Evolutionary conservation across 2,888 invertebrate species (phyloP).

Genomic region (Pachydiplax longipennis): DNA sequence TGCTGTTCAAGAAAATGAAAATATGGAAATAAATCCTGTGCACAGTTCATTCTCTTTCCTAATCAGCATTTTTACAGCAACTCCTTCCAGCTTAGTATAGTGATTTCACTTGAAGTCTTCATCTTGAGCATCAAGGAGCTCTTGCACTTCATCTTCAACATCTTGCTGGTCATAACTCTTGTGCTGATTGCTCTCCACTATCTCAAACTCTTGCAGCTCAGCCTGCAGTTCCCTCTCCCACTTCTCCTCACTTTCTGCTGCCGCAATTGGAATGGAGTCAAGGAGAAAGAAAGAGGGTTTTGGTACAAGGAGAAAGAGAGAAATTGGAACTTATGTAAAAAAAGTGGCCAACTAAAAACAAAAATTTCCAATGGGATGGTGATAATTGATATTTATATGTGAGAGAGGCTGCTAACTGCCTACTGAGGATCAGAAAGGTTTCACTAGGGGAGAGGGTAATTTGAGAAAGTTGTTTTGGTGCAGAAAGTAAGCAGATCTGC

Average conservation of each 20-base stretch:
- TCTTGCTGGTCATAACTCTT: slow-evolving; percentile 69
- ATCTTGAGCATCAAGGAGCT: slow-evolving; percentile 69
- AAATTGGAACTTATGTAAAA: slow-evolving; percentile 33
- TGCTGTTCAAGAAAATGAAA: neutral
- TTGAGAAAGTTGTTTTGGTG: neutral
- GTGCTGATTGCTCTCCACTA: slow-evolving; percentile 76
- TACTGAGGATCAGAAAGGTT: neutral
- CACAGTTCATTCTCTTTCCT: neutral
- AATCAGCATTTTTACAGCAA: neutral
- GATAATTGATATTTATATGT: slow-evolving; percentile 17
- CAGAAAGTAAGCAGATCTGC: neutral
- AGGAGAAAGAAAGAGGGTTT: slow-evolving; percentile 54
- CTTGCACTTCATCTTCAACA: slow-evolving; percentile 73
- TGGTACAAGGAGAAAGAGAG: slow-evolving; percentile 51
- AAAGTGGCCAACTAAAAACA: slow-evolving; percentile 23
- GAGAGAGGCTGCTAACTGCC: neutral
- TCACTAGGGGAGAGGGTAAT: neutral
- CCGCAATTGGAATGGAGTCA: slow-evolving; percentile 54
- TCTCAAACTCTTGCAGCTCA: slow-evolving; percentile 94
- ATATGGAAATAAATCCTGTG: slow-evolving; percentile 17
- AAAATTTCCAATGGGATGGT: slow-evolving; percentile 48
- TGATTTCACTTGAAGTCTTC: slow-evolving; percentile 65
- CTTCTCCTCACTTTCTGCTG: slow-evolving; percentile 75
- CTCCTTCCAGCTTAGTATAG: neutral
- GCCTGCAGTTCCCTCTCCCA: slow-evolving; percentile 97